Base-by-base conservation (phyloP, 2,113 vertebrate genomes). In the Ciconia maguari region DNA sequence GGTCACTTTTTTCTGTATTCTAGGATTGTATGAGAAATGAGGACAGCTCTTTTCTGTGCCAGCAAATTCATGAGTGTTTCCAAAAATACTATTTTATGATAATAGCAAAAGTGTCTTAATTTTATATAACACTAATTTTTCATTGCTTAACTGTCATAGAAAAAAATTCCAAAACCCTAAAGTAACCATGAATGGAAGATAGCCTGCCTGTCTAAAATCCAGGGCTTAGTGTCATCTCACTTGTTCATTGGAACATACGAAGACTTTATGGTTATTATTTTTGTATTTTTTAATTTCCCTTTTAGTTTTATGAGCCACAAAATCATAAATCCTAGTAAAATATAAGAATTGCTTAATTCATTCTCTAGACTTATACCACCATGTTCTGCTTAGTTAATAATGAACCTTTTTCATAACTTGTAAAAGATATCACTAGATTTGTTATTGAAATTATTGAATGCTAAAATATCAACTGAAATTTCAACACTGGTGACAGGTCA, bases 71-170 rank as follows among this genome's bases (percentile, higher is more conserved):
- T 74, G 11, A 89, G 12, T 48, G 14, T 71, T 95, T 83, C 87
- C 38, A 74, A 95, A 94, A 93, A 87, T 91, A 89, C 38, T 75
- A 6, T 76, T 86, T 94, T 76, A 61, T 79, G 26, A 71, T 74
- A 89, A 92, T 55, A 82, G 7, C 46, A 55, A 27, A 89, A 86
- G 24, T 55, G 30, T 60, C 57, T 89, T 76, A 49, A 77, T 87
- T 96, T 93, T 89, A 44, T 66, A 52, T 82, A 61, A 54, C 9
- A 11, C 11, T 71, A 79, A 64, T 87, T 88, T 87, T 83, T 93
- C 42, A 69, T 60, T 86, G 41, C 42, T 70, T 76, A 89, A 66
- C 12, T 34, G 49, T 55, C 22, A 90, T 38, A 20, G 30, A 89
- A 85, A 92, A 93, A 55, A 52, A 13, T 7, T 82, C 30, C 22